Base-by-base conservation (phyloP, 2,888 invertebrate genomes). In the Zaprionus lineosus region DNA sequence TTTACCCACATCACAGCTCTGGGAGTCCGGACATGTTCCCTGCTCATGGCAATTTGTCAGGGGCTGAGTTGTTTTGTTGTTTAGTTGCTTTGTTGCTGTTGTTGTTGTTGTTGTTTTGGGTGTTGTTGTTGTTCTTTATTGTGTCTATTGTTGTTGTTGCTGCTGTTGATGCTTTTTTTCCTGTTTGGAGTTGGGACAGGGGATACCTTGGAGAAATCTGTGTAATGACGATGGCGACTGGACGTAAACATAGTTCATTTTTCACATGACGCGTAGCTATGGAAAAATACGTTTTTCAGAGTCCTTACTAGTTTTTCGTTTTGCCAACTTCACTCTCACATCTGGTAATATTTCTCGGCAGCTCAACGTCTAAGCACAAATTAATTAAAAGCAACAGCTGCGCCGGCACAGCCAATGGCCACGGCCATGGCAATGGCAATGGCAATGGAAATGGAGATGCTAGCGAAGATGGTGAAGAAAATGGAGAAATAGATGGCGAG, bases 311-410 rank as follows among this genome's bases (percentile, higher is more conserved):
- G 7, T 44, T 14, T 41, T 37, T 39, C 53, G 36, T 28, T 26
- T 11, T 43, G 31, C 14, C 12, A 33, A 26, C 33, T 36, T 46
- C n/a, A n/a, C 29, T 31, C 24, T 33, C 18, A 4, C 41, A 37
- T 41, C 26, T 58, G 62, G 51, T 40, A 40, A 75, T 79, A 65
- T 71, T 43, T 78, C 72, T 59, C 59, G 41, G 40, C 40, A 16
- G 18, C 12, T 36, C 46, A 39, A 34, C 61, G 52, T 69, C 75
- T 59, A 65, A 67, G 59, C 60, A 52, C 44, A 51, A 69, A 79
- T 79, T 75, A 77, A 83, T 83, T 77, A 77, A 79, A 79, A 72
- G 65, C 68, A 75, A 58, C 83, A 78, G 58, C 62, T 70, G 55
- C 46, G 41, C 18, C 5, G 39, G 26, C 8, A 29, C 9, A 24